phyloP scores from a whole-genome alignment of 2,888 invertebrate genomes.

The Lumbricus terrestris region DNA sequence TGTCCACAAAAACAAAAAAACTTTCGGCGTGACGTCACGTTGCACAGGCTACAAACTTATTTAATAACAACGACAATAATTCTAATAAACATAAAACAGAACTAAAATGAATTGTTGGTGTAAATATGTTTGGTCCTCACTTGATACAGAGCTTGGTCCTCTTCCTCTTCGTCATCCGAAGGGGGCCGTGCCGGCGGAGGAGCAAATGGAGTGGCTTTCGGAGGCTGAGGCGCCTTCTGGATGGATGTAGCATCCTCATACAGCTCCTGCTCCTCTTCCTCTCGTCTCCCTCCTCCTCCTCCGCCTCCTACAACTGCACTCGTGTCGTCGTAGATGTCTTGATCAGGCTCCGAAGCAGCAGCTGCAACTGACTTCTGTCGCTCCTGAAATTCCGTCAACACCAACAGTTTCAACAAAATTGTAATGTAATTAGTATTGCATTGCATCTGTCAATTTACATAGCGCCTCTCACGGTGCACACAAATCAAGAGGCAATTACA shows the following conservation, averaged over 20 bases:
- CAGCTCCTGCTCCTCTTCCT: slow-evolving; percentile 11
- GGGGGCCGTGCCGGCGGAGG: not conserved
- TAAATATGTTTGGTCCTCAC: too few species aligned
- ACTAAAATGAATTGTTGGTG: too few species aligned
- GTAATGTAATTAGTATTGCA: too few species aligned
- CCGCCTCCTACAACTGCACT: not conserved
- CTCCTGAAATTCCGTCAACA: not conserved
- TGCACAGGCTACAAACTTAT: too few species aligned
- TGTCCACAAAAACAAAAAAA: too few species aligned
- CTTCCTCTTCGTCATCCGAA: slow-evolving; percentile 19
- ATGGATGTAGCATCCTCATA: slow-evolving; percentile 10
- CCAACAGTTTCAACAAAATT: too few species aligned
- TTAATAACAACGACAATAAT: too few species aligned
- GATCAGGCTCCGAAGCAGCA: not conserved
- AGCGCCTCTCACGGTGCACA: too few species aligned
- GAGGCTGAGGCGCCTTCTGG: not conserved
- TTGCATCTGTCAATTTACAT: too few species aligned
- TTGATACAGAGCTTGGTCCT: slow-evolving; percentile 21
- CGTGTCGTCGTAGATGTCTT: slow-evolving; percentile 28
- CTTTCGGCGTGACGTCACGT: too few species aligned
- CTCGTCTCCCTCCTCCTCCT: not conserved
- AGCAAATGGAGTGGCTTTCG: not conserved
- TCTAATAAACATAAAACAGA: too few species aligned
- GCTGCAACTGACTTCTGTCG: not conserved
- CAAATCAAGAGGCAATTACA: too few species aligned